Evolutionary conservation across 2,113 vertebrate species (phyloP), one percentile per base, ranked within the genome.

Genomic region (Catagonus wagneri): DNA sequence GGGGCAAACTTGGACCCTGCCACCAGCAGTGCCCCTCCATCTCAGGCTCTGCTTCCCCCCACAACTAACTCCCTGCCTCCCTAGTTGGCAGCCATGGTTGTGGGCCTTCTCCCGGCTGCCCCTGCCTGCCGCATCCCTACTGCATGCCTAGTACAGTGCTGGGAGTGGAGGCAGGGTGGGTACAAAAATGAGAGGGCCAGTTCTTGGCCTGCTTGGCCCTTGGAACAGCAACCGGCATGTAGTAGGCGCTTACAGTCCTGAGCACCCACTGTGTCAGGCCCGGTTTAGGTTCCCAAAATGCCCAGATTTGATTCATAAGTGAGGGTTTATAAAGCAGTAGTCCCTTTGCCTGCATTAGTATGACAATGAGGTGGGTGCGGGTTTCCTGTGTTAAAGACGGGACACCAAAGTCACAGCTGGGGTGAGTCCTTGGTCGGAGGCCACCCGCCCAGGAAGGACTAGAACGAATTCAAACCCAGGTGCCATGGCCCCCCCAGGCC

Each of bases 401-500:
- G 74, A 66, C 44, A 17, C 34, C 0, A 2, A 27, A 84, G 65
- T 44, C 29, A 29, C 0, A 2, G 32, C 56, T 32, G 27, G 61
- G 68, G 83, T 6, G 68, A 44, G 4, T 50, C 0, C 0, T 20
- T 7, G 25, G 16, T 34, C 1, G 3, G 61, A 61, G 61, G 54
- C 27, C 65, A 7, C 3, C 1, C 0, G 2, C 8, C 89, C 29
- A 52, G 58, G 27, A 10, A 80, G 78, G n/a, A 34, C 65, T 20
- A 8, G 17, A 3, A 4, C 7, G 14, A 34, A 34, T n/a, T 52
- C 19, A 13, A 66, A n/a, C 8, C 23, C 0, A 20, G 25, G 14
- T 1, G 0, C n/a, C 10, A n/a, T 3, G 68, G 87, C 19, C 6
- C 23, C 27, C 7, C 10, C 22, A 29, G 29, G 15, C 13, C 66